These are phyloP conservation scores for Pelmatolapia mariae DNA, from an alignment of 2,113 vertebrate species.

Conservation along the genomic window DNA sequence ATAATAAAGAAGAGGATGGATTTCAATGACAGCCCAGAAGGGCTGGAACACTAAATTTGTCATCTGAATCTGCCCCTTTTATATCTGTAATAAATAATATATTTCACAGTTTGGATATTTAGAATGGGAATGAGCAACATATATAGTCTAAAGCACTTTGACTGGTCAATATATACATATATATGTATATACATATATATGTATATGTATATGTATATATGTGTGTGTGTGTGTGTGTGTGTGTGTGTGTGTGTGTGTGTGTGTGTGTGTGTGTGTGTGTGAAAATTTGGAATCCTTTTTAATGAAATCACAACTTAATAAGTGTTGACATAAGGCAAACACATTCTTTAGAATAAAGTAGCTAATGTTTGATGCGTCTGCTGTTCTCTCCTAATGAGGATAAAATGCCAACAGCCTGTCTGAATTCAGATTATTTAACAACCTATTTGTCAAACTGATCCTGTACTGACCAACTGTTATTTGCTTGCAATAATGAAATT, in stretches of 20 bases:
- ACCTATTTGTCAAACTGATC: background rate
- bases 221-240: no score
- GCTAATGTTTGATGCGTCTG: background rate
- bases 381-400: background rate
- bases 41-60: background rate
- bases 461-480: background rate
- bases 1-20: background rate
- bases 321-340: background rate
- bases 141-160: background rate
- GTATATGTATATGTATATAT: rapidly evolving
- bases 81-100: background rate
- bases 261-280: background rate
- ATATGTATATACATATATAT: rapidly evolving
- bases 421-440: background rate
- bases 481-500: conserved; percentile 5
- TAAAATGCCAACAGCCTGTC: background rate
- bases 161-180: background rate
- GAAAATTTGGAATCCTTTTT: background rate
- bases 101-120: background rate
- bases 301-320: background rate
- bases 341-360: background rate
- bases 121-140: background rate
- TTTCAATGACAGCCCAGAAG: background rate
- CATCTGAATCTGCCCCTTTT: background rate
- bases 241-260: no score